Base-by-base conservation (phyloP, 2,797 vertebrate species). In the Falco peregrinus region DNA sequence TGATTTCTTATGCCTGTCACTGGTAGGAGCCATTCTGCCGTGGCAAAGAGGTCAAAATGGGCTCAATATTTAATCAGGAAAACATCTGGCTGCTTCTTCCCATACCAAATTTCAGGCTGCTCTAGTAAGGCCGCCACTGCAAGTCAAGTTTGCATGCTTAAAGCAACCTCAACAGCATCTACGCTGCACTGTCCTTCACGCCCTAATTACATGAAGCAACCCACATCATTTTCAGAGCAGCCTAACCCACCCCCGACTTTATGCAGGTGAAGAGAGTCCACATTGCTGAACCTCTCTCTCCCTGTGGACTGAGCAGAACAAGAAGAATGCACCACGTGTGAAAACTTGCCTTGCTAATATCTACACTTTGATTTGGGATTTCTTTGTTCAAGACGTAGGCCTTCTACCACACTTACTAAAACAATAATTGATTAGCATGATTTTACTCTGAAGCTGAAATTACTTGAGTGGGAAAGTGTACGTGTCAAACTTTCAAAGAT, bases 1-100 rank as follows among this genome's bases (percentile, higher is more conserved):
- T 59, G 29, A 47, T 79, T 92, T 94, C 53, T 86, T 60, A 33
- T 9, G 69, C 57, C 57, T 43, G 51, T 41, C 4, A 1, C 61
- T 90, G 63, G 33, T 31, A 87, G 47, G 22, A 87, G 26, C 48
- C 64, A 21, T 87, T 76, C 48, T 67, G 54, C n/a, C 0, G 1
- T 29, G 9, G 69, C 1, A 1, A 73, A 77, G 71, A 77, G 31
- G 48, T 89, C 81, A 93, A 82, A 76, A 70, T 15, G 11, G 48
- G 84, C 63, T 94, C 75, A 80, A 57, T 92, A 69, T 93, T 96
- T 94, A 97, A 94, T 88, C 29, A 87, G 63, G n/a, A 31, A 54
- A 92, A 51, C 20, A 67, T 59, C 43, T 81, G 70, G n/a, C 75
- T 90, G 57, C 68, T 57, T 80, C 50, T 39, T 79, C 35, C 61